phyloP scores from a whole-genome alignment of 2,888 invertebrate genomes.

The Heliothis peltigera region DNA sequence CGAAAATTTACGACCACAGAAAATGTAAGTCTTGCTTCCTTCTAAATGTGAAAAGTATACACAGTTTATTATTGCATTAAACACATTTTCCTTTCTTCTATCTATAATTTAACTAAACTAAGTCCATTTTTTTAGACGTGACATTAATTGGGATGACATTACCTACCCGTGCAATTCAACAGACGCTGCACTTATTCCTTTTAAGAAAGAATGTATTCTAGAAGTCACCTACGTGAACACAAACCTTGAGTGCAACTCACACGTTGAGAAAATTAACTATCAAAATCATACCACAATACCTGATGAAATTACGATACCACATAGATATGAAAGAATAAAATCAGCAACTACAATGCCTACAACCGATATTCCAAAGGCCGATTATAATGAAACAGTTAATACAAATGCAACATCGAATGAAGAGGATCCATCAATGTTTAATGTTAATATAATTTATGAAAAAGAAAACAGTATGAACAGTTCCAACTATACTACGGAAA shows the following conservation, averaged over 20 bases:
- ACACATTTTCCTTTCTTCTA: not conserved
- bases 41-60: too few relatives aligned
- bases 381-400: not conserved
- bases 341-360: not conserved
- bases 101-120: not conserved
- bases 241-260: not conserved
- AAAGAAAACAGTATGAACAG: not conserved
- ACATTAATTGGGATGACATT: constrained; percentile 14
- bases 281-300: constrained; percentile 5
- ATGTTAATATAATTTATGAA: constrained; percentile 34
- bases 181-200: not conserved
- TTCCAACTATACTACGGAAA: not conserved
- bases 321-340: not conserved
- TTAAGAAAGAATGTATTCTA: constrained; percentile 22
- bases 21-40: constrained; percentile 27
- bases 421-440: not conserved
- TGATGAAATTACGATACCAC: not conserved
- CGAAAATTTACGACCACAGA: not conserved
- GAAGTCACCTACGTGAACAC: constrained; percentile 19
- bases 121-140: constrained; percentile 15
- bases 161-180: constrained; percentile 22
- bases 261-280: not conserved
- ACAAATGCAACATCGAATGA: not conserved
- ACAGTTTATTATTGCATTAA: too few relatives aligned
- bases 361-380: not conserved